These are phyloP conservation scores for Lutra lutra DNA, from an alignment of 2,797 vertebrate species.

Conservation along the genomic window DNA sequence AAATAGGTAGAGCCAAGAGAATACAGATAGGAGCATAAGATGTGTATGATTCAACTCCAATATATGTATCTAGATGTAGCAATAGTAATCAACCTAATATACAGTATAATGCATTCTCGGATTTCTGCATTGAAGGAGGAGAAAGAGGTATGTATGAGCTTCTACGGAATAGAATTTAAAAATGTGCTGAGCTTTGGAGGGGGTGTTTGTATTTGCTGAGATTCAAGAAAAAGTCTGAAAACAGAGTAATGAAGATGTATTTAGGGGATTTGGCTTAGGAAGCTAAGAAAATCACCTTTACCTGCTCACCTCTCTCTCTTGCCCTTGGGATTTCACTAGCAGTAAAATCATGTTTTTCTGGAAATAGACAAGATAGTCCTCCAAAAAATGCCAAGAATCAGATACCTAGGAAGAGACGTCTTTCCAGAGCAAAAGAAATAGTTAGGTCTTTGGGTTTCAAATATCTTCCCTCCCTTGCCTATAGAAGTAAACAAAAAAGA, in stretches of 20 bases:
- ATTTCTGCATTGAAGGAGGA: background rate
- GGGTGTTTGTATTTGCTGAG: background rate
- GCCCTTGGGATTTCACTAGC: background rate
- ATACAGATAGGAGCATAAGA: too few relatives aligned
- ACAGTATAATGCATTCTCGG: background rate
- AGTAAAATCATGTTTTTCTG: background rate
- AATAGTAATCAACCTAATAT: background rate
- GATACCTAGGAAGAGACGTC: background rate
- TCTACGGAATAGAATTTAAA: background rate
- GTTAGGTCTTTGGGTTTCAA: conserved; percentile 26
- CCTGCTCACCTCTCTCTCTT: background rate
- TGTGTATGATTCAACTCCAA: background rate
- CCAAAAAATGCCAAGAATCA: background rate
- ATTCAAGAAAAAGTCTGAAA: background rate
- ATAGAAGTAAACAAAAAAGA: background rate
- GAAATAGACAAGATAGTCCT: background rate
- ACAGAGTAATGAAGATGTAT: background rate
- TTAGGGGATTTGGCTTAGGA: background rate
- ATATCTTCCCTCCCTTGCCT: background rate
- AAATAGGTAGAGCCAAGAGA: background rate
- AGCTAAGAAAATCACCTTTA: background rate
- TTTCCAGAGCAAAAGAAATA: conserved; percentile 29
- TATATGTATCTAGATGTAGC: background rate
- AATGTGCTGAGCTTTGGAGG: background rate
- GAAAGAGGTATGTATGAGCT: background rate